Conservation (phyloP, 2,797 vertebrate genomes). For the Hylomyscus alleni region DNA sequence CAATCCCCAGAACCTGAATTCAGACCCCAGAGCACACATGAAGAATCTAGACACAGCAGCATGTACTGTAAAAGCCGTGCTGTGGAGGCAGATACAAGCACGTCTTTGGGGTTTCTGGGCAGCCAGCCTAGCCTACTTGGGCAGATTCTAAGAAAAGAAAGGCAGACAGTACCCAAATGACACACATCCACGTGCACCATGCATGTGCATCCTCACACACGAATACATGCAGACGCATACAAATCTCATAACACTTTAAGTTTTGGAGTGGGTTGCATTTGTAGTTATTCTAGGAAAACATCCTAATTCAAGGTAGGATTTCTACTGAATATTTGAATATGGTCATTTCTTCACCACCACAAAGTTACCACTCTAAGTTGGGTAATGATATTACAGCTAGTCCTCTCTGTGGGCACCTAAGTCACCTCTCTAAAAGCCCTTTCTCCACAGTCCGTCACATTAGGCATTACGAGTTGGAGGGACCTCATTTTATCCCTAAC, state of each 20-base stretch:
- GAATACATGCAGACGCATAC: not conserved
- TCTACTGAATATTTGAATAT: not conserved
- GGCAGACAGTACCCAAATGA: not conserved
- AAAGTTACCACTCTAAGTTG: not conserved
- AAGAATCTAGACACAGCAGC: not conserved
- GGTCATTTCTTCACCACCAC: not conserved
- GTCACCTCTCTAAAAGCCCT: not conserved
- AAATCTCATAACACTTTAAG: not conserved
- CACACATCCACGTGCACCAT: not conserved
- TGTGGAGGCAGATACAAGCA: no score
- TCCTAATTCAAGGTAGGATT: not conserved
- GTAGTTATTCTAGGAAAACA: not conserved
- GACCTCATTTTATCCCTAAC: not conserved
- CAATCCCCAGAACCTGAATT: not conserved
- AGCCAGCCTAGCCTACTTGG: not conserved
- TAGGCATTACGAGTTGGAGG: not conserved
- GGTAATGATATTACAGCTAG: not conserved
- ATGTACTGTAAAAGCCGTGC: not conserved
- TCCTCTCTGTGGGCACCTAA: not conserved
- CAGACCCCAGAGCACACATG: not conserved
- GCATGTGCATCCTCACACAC: not conserved
- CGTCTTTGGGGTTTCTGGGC: not conserved
- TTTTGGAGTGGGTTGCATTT: not conserved
- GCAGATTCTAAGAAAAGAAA: not conserved
- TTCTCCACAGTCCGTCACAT: not conserved